phyloP scores from a whole-genome alignment of 2,113 vertebrate genomes.

The Cepphus grylle region DNA sequence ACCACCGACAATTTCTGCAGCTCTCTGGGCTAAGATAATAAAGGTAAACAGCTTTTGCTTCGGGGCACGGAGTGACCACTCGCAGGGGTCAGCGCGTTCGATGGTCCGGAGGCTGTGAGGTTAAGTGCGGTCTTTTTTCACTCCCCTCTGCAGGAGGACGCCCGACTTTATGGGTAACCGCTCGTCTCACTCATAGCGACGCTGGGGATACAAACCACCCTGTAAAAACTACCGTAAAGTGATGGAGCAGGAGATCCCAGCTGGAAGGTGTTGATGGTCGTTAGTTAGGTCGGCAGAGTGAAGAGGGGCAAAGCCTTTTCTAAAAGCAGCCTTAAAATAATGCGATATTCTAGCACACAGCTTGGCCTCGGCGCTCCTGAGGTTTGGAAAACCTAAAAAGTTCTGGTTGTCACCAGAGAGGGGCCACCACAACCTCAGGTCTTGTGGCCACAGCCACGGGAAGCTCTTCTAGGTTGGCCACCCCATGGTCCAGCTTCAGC shows the following conservation, averaged over 20 bases:
- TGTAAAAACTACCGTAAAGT: background rate
- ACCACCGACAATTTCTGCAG: background rate
- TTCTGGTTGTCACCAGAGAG: background rate
- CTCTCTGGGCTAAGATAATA: background rate
- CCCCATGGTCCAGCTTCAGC: too few relatives aligned
- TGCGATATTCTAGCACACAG: background rate
- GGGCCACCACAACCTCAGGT: background rate
- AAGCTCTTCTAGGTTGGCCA: too few relatives aligned
- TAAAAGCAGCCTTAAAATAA: background rate
- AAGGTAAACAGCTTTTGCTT: constrained; percentile 10
- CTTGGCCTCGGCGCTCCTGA: background rate
- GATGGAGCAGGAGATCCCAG: too few relatives aligned
- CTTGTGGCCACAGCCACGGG: too few relatives aligned
- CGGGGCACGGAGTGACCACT: constrained; percentile 1
- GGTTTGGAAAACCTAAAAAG: background rate
- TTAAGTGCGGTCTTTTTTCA: background rate
- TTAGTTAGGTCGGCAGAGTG: too few relatives aligned
- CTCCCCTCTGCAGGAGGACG: background rate
- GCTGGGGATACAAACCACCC: background rate
- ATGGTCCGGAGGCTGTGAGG: background rate
- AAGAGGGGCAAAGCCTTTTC: too few relatives aligned
- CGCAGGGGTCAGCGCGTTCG: background rate
- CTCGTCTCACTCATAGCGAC: background rate
- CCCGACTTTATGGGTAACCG: background rate
- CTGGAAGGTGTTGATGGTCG: background rate